A percentile compares a stretch with the other conserved stretches of the same genome.
Evolutionary conservation across 2,888 invertebrate species (phyloP).

Genomic region (Coelogynopora nodosa): DNA sequence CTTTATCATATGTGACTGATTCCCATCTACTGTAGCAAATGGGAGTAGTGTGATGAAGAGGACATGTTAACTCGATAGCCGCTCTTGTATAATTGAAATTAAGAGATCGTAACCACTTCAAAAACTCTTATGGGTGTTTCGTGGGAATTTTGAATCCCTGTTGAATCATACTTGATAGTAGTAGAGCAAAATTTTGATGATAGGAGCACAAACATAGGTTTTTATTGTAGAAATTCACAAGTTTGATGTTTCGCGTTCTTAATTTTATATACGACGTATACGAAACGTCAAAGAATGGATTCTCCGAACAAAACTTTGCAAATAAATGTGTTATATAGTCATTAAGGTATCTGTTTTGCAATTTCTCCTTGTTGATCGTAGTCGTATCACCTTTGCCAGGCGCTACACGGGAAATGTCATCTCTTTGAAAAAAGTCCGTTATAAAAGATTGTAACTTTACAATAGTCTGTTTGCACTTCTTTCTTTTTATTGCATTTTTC

Average conservation of each 20-base stretch:
- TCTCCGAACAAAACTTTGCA: conserved; percentile 7
- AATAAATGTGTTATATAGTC: no score
- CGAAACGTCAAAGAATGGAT: conserved; percentile 1
- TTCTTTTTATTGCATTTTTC: background rate
- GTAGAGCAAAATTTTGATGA: conserved; percentile 28
- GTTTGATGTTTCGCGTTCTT: conserved; percentile 14
- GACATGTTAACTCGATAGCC: background rate
- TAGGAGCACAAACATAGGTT: background rate
- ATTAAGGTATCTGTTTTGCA: no score
- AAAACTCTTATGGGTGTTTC: background rate
- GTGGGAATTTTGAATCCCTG: background rate
- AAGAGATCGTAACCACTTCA: background rate
- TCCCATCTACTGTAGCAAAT: background rate
- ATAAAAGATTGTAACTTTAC: background rate
- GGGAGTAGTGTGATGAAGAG: background rate
- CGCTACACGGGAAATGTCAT: background rate
- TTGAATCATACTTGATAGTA: background rate
- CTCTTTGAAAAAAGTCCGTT: no score
- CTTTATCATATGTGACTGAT: background rate
- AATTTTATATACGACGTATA: background rate
- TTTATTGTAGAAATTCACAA: background rate
- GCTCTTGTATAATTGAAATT: background rate
- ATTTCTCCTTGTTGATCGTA: conserved; percentile 10
- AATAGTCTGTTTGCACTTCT: background rate
- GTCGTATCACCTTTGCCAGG: conserved; percentile 1